These are phyloP conservation scores for Theropithecus gelada DNA, from an alignment of 2,113 vertebrate species.

Conservation along the genomic window DNA sequence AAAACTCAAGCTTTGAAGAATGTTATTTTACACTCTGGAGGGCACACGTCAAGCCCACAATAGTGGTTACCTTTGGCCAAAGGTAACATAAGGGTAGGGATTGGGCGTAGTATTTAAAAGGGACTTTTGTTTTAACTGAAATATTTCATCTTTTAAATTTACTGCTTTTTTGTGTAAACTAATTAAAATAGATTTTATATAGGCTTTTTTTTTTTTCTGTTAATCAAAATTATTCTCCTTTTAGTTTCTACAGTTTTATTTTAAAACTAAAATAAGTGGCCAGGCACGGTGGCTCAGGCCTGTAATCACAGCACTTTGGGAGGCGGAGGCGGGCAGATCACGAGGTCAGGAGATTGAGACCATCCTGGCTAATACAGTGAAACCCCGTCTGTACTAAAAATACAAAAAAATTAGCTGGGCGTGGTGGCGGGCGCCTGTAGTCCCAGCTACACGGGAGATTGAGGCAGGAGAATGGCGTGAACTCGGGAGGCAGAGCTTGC, in stretches of 20 bases:
- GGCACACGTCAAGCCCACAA: not conserved
- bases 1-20: not conserved
- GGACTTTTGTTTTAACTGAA: not conserved
- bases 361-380: fast-evolving
- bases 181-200: not conserved
- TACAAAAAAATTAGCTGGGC: no score
- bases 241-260: not conserved
- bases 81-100: not conserved
- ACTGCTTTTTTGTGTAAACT: not conserved
- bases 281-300: no score
- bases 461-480: no score
- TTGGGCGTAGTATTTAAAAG: not conserved
- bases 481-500: no score
- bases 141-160: not conserved
- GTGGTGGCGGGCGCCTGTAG: no score
- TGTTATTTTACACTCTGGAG: not conserved
- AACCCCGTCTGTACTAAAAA: fast-evolving
- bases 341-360: no score
- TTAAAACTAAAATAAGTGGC: not conserved
- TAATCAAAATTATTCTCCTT: not conserved
- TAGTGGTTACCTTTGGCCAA: not conserved
- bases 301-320: no score
- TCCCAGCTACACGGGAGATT: no score
- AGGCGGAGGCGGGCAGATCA: no score
- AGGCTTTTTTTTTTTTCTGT: not conserved